A percentile compares a stretch with the other conserved stretches of the same genome.
These are phyloP conservation scores for Drosophila trapezifrons DNA, from an alignment of 1,140 invertebrate species.

Conservation along the genomic window DNA sequence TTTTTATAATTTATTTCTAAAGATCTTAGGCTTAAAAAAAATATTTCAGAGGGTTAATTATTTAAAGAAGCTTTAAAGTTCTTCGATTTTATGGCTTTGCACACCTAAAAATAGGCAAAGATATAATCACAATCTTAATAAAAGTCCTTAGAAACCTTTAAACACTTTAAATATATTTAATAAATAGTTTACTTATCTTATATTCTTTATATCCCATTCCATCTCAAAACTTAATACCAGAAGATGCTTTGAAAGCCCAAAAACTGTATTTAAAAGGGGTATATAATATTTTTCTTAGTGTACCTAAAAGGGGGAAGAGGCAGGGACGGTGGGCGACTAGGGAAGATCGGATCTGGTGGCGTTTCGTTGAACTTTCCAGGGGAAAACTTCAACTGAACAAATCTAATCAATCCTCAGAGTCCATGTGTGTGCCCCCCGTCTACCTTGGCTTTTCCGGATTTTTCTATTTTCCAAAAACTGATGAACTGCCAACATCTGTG, in stretches of 20 bases:
- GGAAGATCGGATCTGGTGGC: constrained; percentile 41
- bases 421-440: constrained; percentile 6
- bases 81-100: too few species aligned
- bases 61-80: too few species aligned
- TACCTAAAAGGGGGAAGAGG: neutral
- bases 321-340: constrained; percentile 4
- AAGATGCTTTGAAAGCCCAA: neutral
- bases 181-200: too few species aligned
- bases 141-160: too few species aligned
- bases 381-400: constrained; percentile 47
- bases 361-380: constrained; percentile 25
- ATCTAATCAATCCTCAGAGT: constrained; percentile 72
- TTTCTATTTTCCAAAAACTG: constrained; percentile 28
- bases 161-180: too few species aligned
- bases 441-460: neutral
- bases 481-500: constrained; percentile 66
- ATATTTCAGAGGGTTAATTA: too few species aligned
- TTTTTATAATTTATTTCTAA: too few species aligned
- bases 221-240: neutral
- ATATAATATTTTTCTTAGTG: neutral
- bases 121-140: too few species aligned
- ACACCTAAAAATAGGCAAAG: too few species aligned
- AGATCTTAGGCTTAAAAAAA: too few species aligned
- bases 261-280: too few species aligned
- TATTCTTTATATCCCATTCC: too few species aligned